Percentiles rank a stretch among this genome's conserved stretches.
Conservation (phyloP, 2,797 vertebrate species). For the Zalophus californianus region DNA sequence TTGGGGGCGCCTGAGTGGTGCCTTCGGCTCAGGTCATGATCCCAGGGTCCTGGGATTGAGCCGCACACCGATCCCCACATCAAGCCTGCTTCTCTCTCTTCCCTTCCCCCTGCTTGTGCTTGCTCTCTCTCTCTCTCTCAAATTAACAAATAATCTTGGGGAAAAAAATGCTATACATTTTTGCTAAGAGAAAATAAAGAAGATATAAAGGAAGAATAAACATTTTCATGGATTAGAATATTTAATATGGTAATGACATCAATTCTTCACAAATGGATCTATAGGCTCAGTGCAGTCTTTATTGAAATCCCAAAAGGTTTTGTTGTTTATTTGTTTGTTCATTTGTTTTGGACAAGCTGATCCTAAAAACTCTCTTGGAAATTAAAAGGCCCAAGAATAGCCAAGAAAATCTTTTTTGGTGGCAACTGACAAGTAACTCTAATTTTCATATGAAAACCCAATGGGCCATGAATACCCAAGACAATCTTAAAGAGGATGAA, state of each 20-base stretch:
- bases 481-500: neutral
- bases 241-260: neutral
- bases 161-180: neutral
- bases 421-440: neutral
- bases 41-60: neutral
- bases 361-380: constrained; percentile 23
- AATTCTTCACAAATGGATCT: neutral
- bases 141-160: neutral
- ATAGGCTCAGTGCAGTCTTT: neutral
- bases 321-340: neutral
- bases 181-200: constrained; percentile 4
- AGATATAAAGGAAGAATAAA: neutral
- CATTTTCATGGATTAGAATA: neutral
- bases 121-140: neutral
- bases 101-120: neutral
- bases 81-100: neutral
- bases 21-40: neutral
- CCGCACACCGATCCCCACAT: too few species aligned
- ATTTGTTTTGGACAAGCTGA: neutral
- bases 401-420: neutral
- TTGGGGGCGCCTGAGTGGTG: too few species aligned
- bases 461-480: neutral
- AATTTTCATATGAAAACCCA: neutral
- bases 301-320: neutral
- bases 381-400: neutral